phyloP scores from a whole-genome alignment of 2,797 vertebrate genomes.

The Mustela erminea region DNA sequence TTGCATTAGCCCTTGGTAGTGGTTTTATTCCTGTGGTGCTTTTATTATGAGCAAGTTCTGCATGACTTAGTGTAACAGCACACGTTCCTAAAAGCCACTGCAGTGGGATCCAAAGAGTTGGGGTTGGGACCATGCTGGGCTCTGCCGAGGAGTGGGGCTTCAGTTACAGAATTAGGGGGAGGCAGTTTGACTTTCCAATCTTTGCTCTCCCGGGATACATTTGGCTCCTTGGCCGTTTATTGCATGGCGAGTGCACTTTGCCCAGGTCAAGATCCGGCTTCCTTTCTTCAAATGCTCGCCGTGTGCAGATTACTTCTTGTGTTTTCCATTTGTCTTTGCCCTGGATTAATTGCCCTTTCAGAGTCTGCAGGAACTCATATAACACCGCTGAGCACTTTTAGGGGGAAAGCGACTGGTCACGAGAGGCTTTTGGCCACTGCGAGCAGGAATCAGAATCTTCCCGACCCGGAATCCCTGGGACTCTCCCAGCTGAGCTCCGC shows the following conservation, averaged over 20 bases:
- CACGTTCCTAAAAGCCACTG: conserved; percentile 19
- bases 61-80: conserved; percentile 27
- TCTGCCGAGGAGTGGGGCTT: background rate
- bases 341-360: conserved; percentile 20
- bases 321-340: conserved; percentile 48
- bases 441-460: background rate
- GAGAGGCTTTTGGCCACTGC: background rate
- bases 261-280: conserved; percentile 45
- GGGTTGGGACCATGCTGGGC: background rate
- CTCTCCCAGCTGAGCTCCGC: background rate
- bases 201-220: background rate
- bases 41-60: conserved; percentile 62
- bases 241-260: background rate
- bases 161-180: background rate
- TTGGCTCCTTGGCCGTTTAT: background rate
- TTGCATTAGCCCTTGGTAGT: background rate
- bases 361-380: background rate
- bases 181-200: background rate
- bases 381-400: background rate
- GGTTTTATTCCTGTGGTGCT: background rate
- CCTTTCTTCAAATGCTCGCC: conserved; percentile 48
- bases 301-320: conserved; percentile 8
- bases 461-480: background rate
- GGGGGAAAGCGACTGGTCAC: background rate
- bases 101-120: background rate